Percentiles rank a stretch among this genome's conserved stretches.
Evolutionary conservation across 2,888 invertebrate genomes (phyloP).

Genomic region (Eupithecia tripunctaria): DNA sequence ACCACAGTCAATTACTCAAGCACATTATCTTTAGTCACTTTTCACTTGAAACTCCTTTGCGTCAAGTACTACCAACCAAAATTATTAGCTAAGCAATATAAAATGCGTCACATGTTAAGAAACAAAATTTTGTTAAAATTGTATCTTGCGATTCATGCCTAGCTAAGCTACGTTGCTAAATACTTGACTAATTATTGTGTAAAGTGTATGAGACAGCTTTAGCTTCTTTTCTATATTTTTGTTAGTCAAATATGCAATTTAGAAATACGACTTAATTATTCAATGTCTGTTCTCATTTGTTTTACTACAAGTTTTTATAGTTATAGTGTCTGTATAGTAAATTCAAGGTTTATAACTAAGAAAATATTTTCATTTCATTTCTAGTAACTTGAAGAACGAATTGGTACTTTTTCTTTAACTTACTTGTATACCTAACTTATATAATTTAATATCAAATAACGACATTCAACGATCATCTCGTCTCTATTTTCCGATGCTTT

Average conservation of each 20-base stretch:
- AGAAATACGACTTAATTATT: not conserved
- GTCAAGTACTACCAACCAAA: not conserved
- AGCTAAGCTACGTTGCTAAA: not conserved
- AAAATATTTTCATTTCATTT: too few species aligned
- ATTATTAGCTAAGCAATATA: not conserved
- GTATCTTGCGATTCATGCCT: not conserved
- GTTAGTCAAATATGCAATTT: not conserved
- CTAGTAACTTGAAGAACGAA: not conserved
- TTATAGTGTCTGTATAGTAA: too few species aligned
- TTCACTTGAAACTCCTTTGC: not conserved
- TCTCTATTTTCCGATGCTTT: not conserved
- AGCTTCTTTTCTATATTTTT: not conserved
- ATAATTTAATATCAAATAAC: not conserved
- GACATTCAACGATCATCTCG: not conserved
- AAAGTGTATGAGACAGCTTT: not conserved
- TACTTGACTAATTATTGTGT: not conserved
- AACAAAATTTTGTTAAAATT: too few species aligned
- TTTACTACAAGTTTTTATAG: not conserved
- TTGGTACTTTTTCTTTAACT: not conserved
- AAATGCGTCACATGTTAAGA: not conserved
- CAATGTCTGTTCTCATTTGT: not conserved
- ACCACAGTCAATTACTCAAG: not conserved
- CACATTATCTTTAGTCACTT: not conserved
- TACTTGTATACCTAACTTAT: not conserved
- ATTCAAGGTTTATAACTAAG: too few species aligned